phyloP scores from a whole-genome alignment of 2,113 vertebrate species.

The Ifrita kowaldi region DNA sequence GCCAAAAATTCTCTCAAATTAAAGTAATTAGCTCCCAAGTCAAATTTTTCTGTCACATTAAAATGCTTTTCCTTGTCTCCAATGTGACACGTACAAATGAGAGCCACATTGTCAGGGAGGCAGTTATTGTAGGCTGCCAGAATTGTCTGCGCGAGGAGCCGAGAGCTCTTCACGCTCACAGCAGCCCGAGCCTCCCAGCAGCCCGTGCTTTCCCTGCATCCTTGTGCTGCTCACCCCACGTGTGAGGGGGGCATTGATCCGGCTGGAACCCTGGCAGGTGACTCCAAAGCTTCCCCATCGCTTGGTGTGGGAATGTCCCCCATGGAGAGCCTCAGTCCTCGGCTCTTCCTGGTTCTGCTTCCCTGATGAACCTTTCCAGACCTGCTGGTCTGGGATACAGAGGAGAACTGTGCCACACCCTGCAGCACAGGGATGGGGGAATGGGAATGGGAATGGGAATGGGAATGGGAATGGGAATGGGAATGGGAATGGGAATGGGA shows the following conservation, averaged over 20 bases:
- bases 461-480: neutral
- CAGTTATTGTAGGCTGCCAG: neutral
- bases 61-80: slow-evolving; percentile 50
- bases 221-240: neutral
- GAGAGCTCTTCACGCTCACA: neutral
- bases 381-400: accelerated
- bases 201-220: neutral
- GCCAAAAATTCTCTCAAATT: slow-evolving; percentile 62
- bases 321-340: accelerated
- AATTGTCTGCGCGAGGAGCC: neutral
- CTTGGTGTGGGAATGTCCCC: neutral
- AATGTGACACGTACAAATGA: slow-evolving; percentile 34
- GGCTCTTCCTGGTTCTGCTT: neutral
- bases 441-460: too few relatives aligned
- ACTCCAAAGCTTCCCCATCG: accelerated
- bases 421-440: neutral
- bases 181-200: neutral
- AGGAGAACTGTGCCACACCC: neutral
- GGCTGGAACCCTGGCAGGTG: neutral
- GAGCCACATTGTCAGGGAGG: slow-evolving; percentile 23
- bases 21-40: slow-evolving; percentile 67
- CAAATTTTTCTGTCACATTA: slow-evolving; percentile 59
- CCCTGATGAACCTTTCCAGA: neutral
- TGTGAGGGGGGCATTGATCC: neutral
- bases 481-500: neutral